Base-by-base conservation (phyloP, 2,113 vertebrate species). In the Lates calcarifer region DNA sequence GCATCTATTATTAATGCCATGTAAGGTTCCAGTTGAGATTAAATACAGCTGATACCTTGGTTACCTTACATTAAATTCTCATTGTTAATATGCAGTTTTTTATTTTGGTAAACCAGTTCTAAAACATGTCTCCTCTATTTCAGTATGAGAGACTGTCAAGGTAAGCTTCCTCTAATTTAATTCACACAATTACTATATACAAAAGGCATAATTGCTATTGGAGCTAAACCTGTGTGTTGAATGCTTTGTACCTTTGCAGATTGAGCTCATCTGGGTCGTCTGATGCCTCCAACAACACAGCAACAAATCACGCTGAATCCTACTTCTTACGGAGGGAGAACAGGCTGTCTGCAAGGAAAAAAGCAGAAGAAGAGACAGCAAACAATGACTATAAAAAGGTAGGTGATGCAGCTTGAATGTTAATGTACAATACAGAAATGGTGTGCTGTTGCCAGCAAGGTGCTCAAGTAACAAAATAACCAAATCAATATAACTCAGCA, bases 351-450 rank as follows among this genome's bases (percentile, higher is more conserved):
- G 94, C 94, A 9, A 94, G 95, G 75, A 95, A 95, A 89, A 95
- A 93, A 2, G 87, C 91, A 0, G 96, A 96, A 11, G 96, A 97
- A 43, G 96, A 97, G 79, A 49, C 67, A 0, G 92, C 90, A 20
- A 90, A 89, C 85, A 96, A 93, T 72, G 96, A 98, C 91, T 98
- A 97, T 18, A 97, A 96, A 91, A 98, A 96, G 90, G 97, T 96
- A 93, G 80, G 13, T 24, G 0, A 49, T 39, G 29, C 20, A 13
- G 2, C 31, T 6, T 24, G 45, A 49, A 61, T 55, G 57, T 39
- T 22, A 26, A 24, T 55, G 24, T 20, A 57, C 6, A 9, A 12
- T 9, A 20, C 4, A 60, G 37, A 20, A 3, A 57, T 1, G 41
- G 9, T 6, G 3, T 6, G 31, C 0, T 35, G 28, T 14, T 33